Evolutionary conservation across 2,888 invertebrate species (phyloP), one percentile per base, ranked within the genome.

Genomic region (Drosophila anceps): DNA sequence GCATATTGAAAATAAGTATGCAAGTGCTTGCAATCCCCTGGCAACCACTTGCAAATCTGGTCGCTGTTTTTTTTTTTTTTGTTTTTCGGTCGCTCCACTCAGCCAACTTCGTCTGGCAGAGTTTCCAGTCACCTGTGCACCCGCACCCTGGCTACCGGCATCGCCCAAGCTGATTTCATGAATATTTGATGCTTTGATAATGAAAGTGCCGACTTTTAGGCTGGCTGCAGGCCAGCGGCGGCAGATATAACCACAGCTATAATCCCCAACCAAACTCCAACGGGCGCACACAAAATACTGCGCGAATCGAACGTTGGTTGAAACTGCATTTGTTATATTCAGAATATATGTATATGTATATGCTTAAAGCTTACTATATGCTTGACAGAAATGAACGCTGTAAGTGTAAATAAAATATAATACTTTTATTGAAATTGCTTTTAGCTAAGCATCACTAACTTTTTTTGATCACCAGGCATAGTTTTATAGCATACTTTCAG

Each of bases 161-260:
- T 48, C 43, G n/a, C 24, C 48, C 50, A 43, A 35, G 48, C 44
- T 37, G 43, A 73, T 24, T 57, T 54, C 71, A 79, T 77, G 76
- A 79, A 79, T 77, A 77, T 76, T 79, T 77, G 43, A 64, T 77
- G 67, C 64, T 71, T 67, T 71, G 50, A 64, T 76, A 76, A 69
- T 76, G 76, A 69, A 79, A 79, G 62, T 58, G 37, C n/a, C 44
- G 51, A 24, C 33, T 18, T 35, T 53, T 59, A 9, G 48, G 31
- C 57, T 27, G 29, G 4, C 33, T 41, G 24, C 18, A 46, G 29
- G 46, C 24, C 5, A 48, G 29, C 15, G 18, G 10, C 9, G 51
- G n/a, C 24, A 50, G 24, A 44, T 33, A 46, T 57, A 51, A 62
- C 44, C 61, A 58, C 46, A 55, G 31, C 48, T 31, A 24, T 48